Conservation (phyloP, 2,113 vertebrate species). For the Eudyptes chrysolophus region DNA sequence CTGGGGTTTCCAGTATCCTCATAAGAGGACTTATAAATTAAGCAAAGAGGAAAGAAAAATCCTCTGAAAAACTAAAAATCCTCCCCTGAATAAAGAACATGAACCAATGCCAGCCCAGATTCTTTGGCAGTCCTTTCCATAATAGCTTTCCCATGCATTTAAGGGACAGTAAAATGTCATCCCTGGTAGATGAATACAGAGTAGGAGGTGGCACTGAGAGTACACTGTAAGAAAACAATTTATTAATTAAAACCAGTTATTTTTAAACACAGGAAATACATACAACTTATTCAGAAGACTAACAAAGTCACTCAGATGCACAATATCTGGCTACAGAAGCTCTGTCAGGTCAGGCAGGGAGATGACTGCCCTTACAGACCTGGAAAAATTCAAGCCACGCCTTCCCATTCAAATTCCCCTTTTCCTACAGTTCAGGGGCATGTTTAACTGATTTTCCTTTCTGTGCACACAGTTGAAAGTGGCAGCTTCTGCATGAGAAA, state of each 20-base stretch:
- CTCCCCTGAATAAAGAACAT: background rate
- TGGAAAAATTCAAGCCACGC: background rate
- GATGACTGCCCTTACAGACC: background rate
- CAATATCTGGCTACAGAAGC: background rate
- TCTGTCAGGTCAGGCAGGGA: background rate
- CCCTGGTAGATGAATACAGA: background rate
- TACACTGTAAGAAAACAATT: fast-evolving
- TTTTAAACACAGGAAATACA: background rate
- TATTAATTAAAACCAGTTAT: background rate
- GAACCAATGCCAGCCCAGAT: background rate
- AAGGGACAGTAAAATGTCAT: background rate
- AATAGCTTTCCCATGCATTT: background rate
- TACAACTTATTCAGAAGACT: background rate
- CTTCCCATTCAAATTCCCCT: background rate
- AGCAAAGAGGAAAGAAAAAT: background rate
- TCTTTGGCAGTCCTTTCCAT: background rate
- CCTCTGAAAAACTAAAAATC: background rate
- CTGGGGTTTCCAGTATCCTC: background rate
- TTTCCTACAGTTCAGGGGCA: background rate
- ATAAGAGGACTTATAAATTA: background rate
- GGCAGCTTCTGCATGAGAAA: background rate
- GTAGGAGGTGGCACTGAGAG: background rate
- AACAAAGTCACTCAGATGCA: background rate
- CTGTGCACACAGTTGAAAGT: background rate
- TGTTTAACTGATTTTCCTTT: background rate